phyloP scores from a whole-genome alignment of 92 coral and sea anemone species.

The Phenganax marumi region DNA sequence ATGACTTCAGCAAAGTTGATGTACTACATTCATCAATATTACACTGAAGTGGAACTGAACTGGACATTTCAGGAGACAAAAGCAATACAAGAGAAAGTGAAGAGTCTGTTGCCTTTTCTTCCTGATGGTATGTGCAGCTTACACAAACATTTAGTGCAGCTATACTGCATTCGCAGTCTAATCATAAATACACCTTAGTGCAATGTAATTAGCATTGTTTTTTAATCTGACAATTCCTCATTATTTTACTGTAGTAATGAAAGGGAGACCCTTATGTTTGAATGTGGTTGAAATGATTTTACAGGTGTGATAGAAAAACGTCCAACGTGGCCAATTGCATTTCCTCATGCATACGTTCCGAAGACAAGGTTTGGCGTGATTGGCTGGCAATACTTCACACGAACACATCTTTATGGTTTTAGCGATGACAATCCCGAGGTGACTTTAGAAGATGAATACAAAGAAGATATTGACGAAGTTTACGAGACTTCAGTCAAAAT shows the following conservation, averaged over 20 bases:
- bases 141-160: too few relatives aligned
- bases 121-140: slow-evolving; percentile 76
- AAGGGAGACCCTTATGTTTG: too few relatives aligned
- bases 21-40: slow-evolving; percentile 88
- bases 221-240: too few relatives aligned
- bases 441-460: slow-evolving; percentile 68
- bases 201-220: too few relatives aligned
- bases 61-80: slow-evolving; percentile 85
- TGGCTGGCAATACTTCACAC: slow-evolving; percentile 94
- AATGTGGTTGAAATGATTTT: background rate
- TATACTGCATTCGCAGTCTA: too few relatives aligned
- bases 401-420: slow-evolving; percentile 75
- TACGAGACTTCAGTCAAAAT: slow-evolving; percentile 78
- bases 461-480: slow-evolving; percentile 80
- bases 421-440: slow-evolving; percentile 79
- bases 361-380: slow-evolving; percentile 90
- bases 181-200: too few relatives aligned
- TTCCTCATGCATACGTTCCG: slow-evolving; percentile 82
- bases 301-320: slow-evolving; percentile 89
- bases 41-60: slow-evolving; percentile 83
- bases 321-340: slow-evolving; percentile 94
- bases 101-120: slow-evolving; percentile 75
- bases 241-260: background rate
- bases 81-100: slow-evolving; percentile 82
- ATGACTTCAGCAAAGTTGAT: slow-evolving; percentile 60